These are phyloP conservation scores for Ceratosolen solmsi DNA, from an alignment of 1,140 invertebrate genomes.

Conservation along the genomic window DNA sequence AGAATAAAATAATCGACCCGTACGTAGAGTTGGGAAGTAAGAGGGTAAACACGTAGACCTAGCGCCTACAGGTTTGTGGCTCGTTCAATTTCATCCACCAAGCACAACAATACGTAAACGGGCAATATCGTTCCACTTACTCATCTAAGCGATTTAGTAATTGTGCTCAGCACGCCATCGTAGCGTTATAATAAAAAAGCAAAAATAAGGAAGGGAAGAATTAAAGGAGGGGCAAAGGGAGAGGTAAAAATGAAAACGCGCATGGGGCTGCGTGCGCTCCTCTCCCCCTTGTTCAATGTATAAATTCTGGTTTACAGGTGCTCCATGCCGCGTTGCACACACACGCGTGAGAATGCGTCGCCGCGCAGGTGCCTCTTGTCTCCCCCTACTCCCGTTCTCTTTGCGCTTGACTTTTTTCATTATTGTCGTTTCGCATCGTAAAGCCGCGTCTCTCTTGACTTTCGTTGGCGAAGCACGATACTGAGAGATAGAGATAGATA, in stretches of 20 bases:
- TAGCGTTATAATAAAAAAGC: background rate
- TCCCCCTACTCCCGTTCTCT: constrained; percentile 44
- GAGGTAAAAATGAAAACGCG: constrained; percentile 48
- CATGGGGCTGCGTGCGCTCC: constrained; percentile 42
- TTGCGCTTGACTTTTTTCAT: constrained; percentile 46
- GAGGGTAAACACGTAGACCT: background rate
- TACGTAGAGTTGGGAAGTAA: background rate
- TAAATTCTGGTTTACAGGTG: constrained; percentile 64
- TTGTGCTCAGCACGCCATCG: constrained; percentile 26
- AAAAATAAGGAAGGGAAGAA: background rate
- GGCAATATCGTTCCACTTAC: constrained; percentile 44
- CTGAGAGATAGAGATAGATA: background rate
- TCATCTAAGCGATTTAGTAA: constrained; percentile 50
- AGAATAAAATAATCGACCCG: background rate
- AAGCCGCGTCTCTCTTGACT: constrained; percentile 46
- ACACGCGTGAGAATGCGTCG: constrained; percentile 69
- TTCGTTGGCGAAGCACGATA: background rate
- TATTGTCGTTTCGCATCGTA: constrained; percentile 63
- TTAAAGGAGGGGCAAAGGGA: constrained; percentile 60
- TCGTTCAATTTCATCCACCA: constrained; percentile 11
- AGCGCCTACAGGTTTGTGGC: background rate
- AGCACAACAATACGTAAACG: constrained; percentile 1
- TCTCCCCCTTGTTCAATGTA: constrained; percentile 43
- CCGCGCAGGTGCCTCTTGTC: constrained; percentile 65
- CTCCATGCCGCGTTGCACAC: constrained; percentile 53